Conservation (phyloP, 2,113 vertebrate genomes). For the Irena cyanogastra region DNA sequence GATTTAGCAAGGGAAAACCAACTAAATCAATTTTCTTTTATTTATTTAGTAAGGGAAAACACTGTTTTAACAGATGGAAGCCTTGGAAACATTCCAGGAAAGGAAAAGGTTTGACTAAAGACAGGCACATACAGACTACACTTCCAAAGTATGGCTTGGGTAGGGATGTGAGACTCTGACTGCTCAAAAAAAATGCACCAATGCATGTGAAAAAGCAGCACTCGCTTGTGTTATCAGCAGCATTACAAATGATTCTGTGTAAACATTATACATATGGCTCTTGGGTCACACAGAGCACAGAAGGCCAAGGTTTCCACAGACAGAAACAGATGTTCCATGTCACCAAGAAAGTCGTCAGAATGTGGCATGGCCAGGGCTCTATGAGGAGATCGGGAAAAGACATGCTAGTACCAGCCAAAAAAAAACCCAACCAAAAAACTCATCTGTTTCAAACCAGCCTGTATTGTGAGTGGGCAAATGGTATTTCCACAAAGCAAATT, state of each 20-base stretch:
- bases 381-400: neutral
- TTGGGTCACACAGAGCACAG: neutral
- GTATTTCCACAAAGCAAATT: neutral
- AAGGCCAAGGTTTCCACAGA: neutral
- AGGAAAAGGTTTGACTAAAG: neutral
- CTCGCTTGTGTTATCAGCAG: neutral
- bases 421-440: neutral
- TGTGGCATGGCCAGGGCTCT: neutral
- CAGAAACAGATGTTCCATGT: neutral
- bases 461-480: neutral
- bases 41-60: neutral
- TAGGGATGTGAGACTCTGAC: neutral
- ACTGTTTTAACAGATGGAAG: neutral
- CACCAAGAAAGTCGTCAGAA: neutral
- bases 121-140: neutral
- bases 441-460: neutral
- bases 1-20: neutral
- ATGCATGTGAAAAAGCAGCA: neutral
- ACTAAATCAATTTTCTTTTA: neutral
- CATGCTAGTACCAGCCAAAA: neutral
- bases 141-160: neutral
- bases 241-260: neutral
- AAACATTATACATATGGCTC: neutral
- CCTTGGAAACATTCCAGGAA: neutral
- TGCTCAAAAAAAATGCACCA: neutral